Evolutionary conservation across 1,140 invertebrate genomes (phyloP), one percentile per base, ranked within the genome.

Genomic region (Drosophila virilis): DNA sequence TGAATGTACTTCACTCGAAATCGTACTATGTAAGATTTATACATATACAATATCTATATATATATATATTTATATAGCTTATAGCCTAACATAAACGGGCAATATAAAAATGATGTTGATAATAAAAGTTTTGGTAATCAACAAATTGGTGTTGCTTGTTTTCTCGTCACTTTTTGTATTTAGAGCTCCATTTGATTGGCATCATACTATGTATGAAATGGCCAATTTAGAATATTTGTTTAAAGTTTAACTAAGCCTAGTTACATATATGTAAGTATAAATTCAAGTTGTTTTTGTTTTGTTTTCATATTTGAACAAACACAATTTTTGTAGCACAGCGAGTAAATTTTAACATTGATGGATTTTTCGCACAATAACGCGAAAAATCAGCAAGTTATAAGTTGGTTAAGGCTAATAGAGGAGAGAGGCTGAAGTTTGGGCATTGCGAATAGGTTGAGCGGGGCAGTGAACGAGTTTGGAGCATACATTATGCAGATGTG

Each of bases 1-100:
- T 82, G 78, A 88, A 86, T 86, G 78, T 86, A 82, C 83, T 86
- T 88, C 83, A 88, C 78, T 88, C 79, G 54, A 82, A 82, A 75
- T 77, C 77, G 81, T 78, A 85, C 66, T 84, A 54, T 71, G 74
- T 85, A 80, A 85, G 77, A 85, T 81, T 85, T 79, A 88, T 82
- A 82, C 72, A 85, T 66, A 82, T 78, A 81, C 57, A 78, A 52
- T 54, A 74, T 38, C 58, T 59, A 62, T 73, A 60, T 74, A 51
- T 77, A 80, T 85, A 80, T 57, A 69, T 69, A 52, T 73, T 70
- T 80, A 81, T 75, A 55, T 88, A 88, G 79, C 79, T 86, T 86
- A 88, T 75, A 86, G 82, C 82, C 82, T 85, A 85, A 68, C 82
- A 78, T 81, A 86, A 66, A 85, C 61, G 76, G 82, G 75, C 84